Evolutionary conservation across 1,140 invertebrate species (phyloP).

Genomic region (Thalassaphorura encarpata): DNA sequence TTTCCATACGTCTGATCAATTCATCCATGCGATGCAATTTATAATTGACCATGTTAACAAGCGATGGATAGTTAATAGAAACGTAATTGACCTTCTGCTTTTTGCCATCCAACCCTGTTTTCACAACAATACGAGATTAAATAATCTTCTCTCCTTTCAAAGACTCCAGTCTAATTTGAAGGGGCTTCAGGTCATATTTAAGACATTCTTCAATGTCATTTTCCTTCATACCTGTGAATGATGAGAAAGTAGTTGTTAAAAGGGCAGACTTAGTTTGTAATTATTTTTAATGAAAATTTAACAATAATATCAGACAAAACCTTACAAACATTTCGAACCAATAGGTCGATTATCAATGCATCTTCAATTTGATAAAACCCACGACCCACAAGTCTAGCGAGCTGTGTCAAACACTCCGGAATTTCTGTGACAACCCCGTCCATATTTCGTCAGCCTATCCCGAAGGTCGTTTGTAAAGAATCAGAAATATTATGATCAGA

Average conservation of each 20-base stretch:
- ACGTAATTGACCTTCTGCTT: conserved; percentile 95
- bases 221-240: conserved; percentile 74
- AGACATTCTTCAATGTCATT: conserved; percentile 88
- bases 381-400: conserved; percentile 76
- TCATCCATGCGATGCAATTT: conserved; percentile 93
- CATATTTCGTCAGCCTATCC: too few relatives aligned
- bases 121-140: conserved; percentile 83
- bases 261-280: too few relatives aligned
- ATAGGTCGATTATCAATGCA: conserved; percentile 85
- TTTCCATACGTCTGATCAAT: conserved; percentile 89
- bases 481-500: too few relatives aligned
- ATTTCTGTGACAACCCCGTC: too few relatives aligned
- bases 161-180: conserved; percentile 71
- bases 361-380: conserved; percentile 92
- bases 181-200: conserved; percentile 90
- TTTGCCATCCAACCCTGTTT: conserved; percentile 90
- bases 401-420: conserved; percentile 82
- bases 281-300: background rate
- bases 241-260: background rate
- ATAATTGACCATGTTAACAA: conserved; percentile 96
- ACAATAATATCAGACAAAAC: background rate
- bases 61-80: conserved; percentile 96
- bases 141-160: conserved; percentile 89
- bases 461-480: too few relatives aligned
- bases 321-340: conserved; percentile 83